phyloP scores from a whole-genome alignment of 2,888 invertebrate species.

The Sisyra nigra region DNA sequence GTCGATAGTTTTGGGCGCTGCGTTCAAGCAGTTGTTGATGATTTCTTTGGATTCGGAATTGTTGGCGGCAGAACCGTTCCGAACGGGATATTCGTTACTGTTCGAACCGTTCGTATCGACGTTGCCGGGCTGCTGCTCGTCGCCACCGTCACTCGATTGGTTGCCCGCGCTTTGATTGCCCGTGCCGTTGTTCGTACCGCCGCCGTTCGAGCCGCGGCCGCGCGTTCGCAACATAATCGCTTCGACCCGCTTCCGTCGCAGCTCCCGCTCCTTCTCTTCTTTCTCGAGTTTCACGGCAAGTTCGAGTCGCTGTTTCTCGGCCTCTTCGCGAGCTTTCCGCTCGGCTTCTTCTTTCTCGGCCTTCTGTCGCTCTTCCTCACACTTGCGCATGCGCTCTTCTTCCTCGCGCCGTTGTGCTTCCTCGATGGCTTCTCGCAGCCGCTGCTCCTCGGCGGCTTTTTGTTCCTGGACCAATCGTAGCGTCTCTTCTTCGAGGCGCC shows the following conservation, averaged over 20 bases:
- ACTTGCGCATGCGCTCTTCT: constrained; percentile 55
- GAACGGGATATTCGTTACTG: background rate
- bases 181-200: constrained; percentile 1
- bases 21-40: background rate
- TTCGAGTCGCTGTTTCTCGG: constrained; percentile 67
- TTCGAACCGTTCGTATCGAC: background rate
- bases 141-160: background rate
- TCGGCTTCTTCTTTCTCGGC: constrained; percentile 61
- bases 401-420: constrained; percentile 63
- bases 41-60: background rate
- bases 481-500: constrained; percentile 66
- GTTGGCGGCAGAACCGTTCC: background rate
- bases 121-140: background rate
- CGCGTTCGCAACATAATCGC: constrained; percentile 87
- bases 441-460: constrained; percentile 67
- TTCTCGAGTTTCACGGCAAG: constrained; percentile 65
- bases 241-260: constrained; percentile 77
- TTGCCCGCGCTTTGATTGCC: background rate
- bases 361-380: constrained; percentile 45
- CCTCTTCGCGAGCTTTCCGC: constrained; percentile 67
- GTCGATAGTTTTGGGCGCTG: background rate
- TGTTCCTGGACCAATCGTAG: constrained; percentile 63
- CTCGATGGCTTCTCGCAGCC: constrained; percentile 45
- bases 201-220: constrained; percentile 20
- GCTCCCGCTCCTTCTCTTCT: constrained; percentile 80